Base-by-base conservation (phyloP, 1,140 invertebrate species). In the Telenomus remus region DNA sequence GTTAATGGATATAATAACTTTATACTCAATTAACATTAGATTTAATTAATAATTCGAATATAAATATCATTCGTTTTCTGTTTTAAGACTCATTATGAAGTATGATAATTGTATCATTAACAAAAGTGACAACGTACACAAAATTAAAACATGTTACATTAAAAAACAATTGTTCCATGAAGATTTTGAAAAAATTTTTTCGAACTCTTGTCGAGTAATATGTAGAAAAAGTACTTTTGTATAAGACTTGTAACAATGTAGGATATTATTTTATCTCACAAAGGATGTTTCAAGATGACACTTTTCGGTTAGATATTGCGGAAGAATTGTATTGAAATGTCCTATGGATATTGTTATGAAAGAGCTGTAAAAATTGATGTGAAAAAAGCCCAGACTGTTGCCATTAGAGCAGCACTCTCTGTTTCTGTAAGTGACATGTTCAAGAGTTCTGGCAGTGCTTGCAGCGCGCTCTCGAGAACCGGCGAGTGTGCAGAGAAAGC, bases 391-490 rank as follows among this genome's bases (percentile, higher is more conserved):
- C 63, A 56, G 19, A 50, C 61, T 63, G 57, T 56, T 71, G 53
- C 66, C 56, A 76, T 76, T 76, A 71, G 66, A 70, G 61, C 65
- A 34, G 60, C 54, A 65, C 59, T 70, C 60, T 75, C 56, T 73
- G 70, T 68, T 79, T 64, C 79, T 81, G 79, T 72, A 73, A 76
- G 75, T 81, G 79, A 81, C 79, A 81, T 69, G 71, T 73, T 73
- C 65, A 76, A 79, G 78, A 68, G 72, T 68, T 16, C 64, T 66
- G 48, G 49, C 68, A 56, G 65, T 60, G 72, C 59, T 70, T 76
- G 66, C 51, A 61, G 46, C 55, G 16, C 33, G 50, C 46, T 70
- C 70, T 71, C 49, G 54, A 73, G 60, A 46, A 57, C n/a, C 16
- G 46, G 47, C 43, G 54, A 66, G 65, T 69, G 64, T 63, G 48